phyloP scores from a whole-genome alignment of 2,888 invertebrate genomes.

The Blera fallax region DNA sequence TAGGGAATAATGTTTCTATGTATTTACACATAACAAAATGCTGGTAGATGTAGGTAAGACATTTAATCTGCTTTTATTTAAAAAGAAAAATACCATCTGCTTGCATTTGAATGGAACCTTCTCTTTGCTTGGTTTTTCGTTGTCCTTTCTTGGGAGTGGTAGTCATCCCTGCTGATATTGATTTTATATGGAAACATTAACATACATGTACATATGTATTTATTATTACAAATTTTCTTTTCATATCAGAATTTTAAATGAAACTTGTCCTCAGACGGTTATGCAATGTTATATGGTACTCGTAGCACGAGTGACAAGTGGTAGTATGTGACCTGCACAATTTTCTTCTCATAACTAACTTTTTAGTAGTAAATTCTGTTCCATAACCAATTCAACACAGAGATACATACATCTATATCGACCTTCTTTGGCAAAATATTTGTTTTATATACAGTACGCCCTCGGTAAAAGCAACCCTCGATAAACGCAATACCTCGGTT shows the following conservation, averaged over 20 bases:
- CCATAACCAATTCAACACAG: too few species aligned
- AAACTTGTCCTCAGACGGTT: not conserved
- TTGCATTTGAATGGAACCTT: slow-evolving; percentile 3
- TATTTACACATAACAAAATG: not conserved
- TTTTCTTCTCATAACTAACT: not conserved
- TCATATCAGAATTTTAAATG: not conserved
- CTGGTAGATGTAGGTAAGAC: slow-evolving; percentile 23
- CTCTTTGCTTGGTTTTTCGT: not conserved
- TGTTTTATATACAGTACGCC: too few species aligned
- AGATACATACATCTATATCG: too few species aligned
- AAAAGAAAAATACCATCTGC: slow-evolving; percentile 20
- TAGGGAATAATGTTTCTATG: not conserved
- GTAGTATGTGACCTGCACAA: not conserved
- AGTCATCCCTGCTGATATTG: slow-evolving; percentile 19
- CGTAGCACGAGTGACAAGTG: not conserved
- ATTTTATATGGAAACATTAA: not conserved
- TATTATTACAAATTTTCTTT: not conserved
- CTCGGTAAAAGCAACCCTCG: too few species aligned
- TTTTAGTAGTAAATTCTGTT: not conserved
- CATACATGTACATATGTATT: not conserved
- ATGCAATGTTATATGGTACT: not conserved
- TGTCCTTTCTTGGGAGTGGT: slow-evolving; percentile 2
- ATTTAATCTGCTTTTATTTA: slow-evolving; percentile 25
- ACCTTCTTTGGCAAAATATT: too few species aligned
- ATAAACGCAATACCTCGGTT: too few species aligned